Conservation (phyloP, 2,888 invertebrate species). For the Metopia argyrocephala region DNA sequence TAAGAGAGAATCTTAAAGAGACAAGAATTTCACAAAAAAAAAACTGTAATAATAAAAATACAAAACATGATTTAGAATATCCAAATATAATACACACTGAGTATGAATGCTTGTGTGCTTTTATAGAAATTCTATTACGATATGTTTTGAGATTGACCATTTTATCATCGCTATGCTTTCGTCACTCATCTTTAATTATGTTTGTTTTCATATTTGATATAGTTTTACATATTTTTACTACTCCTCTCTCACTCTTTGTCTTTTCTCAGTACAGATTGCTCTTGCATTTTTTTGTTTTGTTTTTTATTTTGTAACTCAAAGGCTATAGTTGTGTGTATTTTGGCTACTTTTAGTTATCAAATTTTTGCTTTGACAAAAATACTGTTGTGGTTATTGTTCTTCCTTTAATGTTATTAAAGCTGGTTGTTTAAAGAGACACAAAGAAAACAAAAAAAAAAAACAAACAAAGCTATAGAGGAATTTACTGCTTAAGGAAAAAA, state of each 20-base stretch:
- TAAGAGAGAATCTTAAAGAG: conserved; percentile 42
- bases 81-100: conserved; percentile 61
- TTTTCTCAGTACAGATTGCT: not conserved
- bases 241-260: not conserved
- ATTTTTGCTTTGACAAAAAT: not conserved
- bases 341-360: not conserved
- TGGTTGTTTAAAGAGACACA: not conserved
- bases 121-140: not conserved
- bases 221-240: not conserved
- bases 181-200: not conserved
- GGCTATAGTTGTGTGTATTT: not conserved
- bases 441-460: not conserved
- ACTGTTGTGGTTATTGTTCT: conserved; percentile 15
- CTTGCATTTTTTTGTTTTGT: not conserved
- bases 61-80: conserved; percentile 74
- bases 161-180: not conserved
- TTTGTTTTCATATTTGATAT: not conserved
- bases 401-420: not conserved
- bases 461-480: not conserved
- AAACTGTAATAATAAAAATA: conserved; percentile 34
- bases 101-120: not conserved
- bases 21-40: conserved; percentile 58
- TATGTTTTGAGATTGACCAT: conserved; percentile 6
- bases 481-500: too few relatives aligned
- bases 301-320: not conserved